Evolutionary conservation across 2,888 invertebrate genomes (phyloP).

Genomic region (Eupeodes latifasciatus): DNA sequence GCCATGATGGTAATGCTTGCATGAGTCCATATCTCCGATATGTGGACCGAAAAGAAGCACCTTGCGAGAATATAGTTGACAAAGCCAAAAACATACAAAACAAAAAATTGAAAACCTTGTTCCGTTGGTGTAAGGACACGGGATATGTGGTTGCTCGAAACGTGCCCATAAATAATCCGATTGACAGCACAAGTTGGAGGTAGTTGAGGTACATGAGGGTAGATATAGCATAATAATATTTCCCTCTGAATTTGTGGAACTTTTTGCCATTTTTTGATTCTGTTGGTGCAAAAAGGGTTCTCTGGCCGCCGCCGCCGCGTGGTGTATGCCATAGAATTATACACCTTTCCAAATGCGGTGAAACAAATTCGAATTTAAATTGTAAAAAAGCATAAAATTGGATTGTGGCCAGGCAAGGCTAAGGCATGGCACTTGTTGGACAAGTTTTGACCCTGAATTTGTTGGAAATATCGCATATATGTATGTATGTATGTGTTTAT

Average conservation of each 20-base stretch:
- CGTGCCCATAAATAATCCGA: conserved; percentile 72
- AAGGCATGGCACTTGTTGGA: conserved; percentile 64
- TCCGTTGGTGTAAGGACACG: conserved; percentile 40
- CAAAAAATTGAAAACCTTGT: conserved; percentile 2
- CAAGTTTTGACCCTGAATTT: conserved; percentile 59
- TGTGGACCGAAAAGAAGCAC: conserved; percentile 46
- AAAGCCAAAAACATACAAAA: conserved; percentile 45
- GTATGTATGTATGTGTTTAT: too few relatives aligned
- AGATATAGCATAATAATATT: neutral
- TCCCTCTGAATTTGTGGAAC: conserved; percentile 14
- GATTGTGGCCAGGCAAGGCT: conserved; percentile 60
- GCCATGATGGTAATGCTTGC: conserved; percentile 1
- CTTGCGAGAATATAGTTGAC: conserved; percentile 65
- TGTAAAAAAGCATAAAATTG: conserved; percentile 52
- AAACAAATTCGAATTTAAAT: conserved; percentile 72
- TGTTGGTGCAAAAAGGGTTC: conserved; percentile 50
- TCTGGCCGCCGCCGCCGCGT: neutral
- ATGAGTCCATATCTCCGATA: conserved; percentile 13
- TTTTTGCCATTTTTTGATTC: neutral
- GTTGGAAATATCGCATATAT: neutral
- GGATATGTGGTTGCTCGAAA: conserved; percentile 53
- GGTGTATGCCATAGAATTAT: neutral
- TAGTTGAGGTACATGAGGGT: conserved; percentile 20
- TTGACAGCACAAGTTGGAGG: conserved; percentile 62
- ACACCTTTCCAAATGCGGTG: conserved; percentile 63